Base-by-base conservation (phyloP, 2,797 vertebrate species). In the Sus cebifrons region DNA sequence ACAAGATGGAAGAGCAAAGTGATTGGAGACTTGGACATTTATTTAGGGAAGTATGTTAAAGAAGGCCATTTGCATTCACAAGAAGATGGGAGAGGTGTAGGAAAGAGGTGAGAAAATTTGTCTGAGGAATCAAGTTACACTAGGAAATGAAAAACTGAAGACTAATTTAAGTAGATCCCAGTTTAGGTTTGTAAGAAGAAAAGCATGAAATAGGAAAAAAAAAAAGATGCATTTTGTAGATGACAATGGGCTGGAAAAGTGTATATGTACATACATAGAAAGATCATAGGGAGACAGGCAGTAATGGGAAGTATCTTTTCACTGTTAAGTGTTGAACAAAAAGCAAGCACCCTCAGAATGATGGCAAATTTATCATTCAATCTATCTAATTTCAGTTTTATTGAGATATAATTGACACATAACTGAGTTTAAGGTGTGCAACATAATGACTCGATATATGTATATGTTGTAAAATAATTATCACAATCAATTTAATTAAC, bases 131-230 rank as follows among this genome's bases (percentile, higher is more conserved):
- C 73, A 88, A 81, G 65, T 65, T 86, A 74, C 9, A 65, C 6
- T 52, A 54, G 60, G 74, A 79, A 70, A 77, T 52, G 25, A 73
- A 84, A 92, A 85, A 56, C 23, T 6, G n/a, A 73, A 86, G 49
- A 68, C n/a, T 54, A 49, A 62, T 16, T 18, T 56, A 36, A 36
- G 6, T 12, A 68, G 87, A 73, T 3, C 14, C 23, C 29, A 27
- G 40, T 21, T 89, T 78, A 91, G 15, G 15, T 73, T 94, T 94
- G 75, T 95, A 65, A 79, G 75, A 40, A 94, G 54, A 58, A 75
- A 4, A 21, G 32, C 11, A 54, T 23, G 23, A 92, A 89, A 60
- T 40, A 70, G 56, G 58, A 27, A 32, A 78, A 97, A 75, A 75
- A 44, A 78, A 97, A 75, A 44, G 2, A 23, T 79, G 25, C 13